Evolutionary conservation across 2,888 invertebrate genomes (phyloP).

Genomic region (Callyntrura sp.): DNA sequence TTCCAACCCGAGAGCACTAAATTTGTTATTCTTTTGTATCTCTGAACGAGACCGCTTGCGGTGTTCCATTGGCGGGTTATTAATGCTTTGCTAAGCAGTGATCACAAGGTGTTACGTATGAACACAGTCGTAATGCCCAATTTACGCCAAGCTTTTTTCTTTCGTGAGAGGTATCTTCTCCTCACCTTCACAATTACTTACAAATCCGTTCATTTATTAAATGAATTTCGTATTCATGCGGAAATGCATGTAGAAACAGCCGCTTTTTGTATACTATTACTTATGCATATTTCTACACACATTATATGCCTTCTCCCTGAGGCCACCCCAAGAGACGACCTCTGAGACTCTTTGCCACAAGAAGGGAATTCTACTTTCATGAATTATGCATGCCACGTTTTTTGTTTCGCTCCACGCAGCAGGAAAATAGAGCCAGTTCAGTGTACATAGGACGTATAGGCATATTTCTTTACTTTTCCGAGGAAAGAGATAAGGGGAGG

Average conservation of each 20-base stretch:
- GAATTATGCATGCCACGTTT: slow-evolving; percentile 83
- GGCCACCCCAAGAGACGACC: slow-evolving; percentile 65
- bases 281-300: background rate
- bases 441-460: too few relatives aligned
- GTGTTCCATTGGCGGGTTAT: too few relatives aligned
- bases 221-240: background rate
- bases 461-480: background rate
- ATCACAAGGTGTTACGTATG: too few relatives aligned
- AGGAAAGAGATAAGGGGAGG: slow-evolving; percentile 2
- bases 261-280: background rate
- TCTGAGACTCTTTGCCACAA: slow-evolving; percentile 75
- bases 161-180: background rate
- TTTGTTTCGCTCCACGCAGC: slow-evolving; percentile 69
- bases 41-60: too few relatives aligned
- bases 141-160: background rate
- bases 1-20: too few relatives aligned
- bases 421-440: slow-evolving; percentile 38
- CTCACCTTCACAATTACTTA: slow-evolving; percentile 26
- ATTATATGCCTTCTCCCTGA: slow-evolving; percentile 37
- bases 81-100: too few relatives aligned
- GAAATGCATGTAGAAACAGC: slow-evolving; percentile 22
- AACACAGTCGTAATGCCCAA: background rate
- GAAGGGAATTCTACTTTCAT: slow-evolving; percentile 76
- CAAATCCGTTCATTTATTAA: slow-evolving; percentile 61
- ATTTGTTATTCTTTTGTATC: too few relatives aligned